These are phyloP conservation scores for Drosophila austrosaltans DNA, from an alignment of 2,888 invertebrate genomes.

Conservation along the genomic window DNA sequence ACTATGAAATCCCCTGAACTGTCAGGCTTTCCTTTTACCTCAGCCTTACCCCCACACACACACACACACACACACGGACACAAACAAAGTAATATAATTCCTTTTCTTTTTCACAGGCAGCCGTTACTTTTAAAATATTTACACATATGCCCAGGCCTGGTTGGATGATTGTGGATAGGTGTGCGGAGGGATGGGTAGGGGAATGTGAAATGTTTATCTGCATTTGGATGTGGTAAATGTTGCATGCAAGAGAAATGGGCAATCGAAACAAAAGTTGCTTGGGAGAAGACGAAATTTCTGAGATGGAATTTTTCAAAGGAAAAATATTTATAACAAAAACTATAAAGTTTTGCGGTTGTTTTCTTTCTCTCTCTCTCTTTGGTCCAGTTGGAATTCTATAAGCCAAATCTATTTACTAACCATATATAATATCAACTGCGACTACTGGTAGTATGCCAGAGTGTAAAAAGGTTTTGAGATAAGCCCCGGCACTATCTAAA, in stretches of 20 bases:
- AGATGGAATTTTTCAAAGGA: background rate
- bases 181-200: too few species aligned
- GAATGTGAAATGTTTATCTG: background rate
- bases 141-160: conserved; percentile 25
- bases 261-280: conserved; percentile 2
- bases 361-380: background rate
- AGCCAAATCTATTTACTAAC: conserved; percentile 18
- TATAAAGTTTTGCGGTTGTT: conserved; percentile 3
- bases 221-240: conserved; percentile 6
- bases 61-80: conserved; percentile 41
- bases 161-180: background rate
- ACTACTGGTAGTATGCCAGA: conserved; percentile 51
- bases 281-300: background rate
- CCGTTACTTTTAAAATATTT: conserved; percentile 42
- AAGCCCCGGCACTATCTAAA: conserved; percentile 55
- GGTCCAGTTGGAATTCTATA: conserved; percentile 5
- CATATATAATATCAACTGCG: conserved; percentile 54
- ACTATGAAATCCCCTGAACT: conserved; percentile 60
- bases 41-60: conserved; percentile 50
- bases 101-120: conserved; percentile 40
- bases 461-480: conserved; percentile 65
- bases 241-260: conserved; percentile 9
- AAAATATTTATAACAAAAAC: background rate
- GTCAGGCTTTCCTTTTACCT: conserved; percentile 54
- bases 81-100: conserved; percentile 27